Base-by-base conservation (phyloP, 2,888 invertebrate genomes). In the Eristalinus aeneus region DNA sequence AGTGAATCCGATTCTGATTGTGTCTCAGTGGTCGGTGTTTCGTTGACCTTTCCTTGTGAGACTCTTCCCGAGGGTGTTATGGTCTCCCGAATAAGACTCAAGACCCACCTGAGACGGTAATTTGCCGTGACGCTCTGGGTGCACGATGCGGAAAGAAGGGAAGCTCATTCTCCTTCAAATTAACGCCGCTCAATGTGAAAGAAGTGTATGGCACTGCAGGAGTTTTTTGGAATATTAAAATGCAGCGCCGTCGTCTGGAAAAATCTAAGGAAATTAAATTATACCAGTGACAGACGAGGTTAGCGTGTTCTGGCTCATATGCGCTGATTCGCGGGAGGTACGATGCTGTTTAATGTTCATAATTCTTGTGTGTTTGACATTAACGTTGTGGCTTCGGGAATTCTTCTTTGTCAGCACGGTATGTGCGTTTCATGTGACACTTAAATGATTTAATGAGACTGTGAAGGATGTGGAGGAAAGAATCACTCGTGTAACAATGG, bases 41-140 rank as follows among this genome's bases (percentile, higher is more conserved):
- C 85, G 76, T 85, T 85, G 81, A 85, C 76, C 85, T 58, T 79
- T 73, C 54, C 16, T n/a, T n/a, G n/a, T n/a, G n/a, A n/a, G 39
- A n/a, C 12, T 46, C 8, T 46, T 46, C 46, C 46, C 46, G n/a
- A 46, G 46, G 46, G 46, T 46, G 46, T 46, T 16, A 46, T 46
- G 46, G 46, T 16, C 1, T 46, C 46, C 16, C 46, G 9, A 6
- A 8, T n/a, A 8, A 16, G 46, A 16, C 46, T 46, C 46, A 46
- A 46, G 39, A 39, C 12, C 39, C 39, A 39, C n/a, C 39, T 39
- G n/a, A n/a, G 39, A 46, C 34, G 58, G 46, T 34, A 73, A 73
- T 54, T 72, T 27, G 72, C 67, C 72, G 34, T 73, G 79, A 36
- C 65, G 72, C 23, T 39, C 6, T 12, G 23, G 27, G 46, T 31